phyloP scores from a whole-genome alignment of 2,797 vertebrate species.

The Pipistrellus pygmaeus region DNA sequence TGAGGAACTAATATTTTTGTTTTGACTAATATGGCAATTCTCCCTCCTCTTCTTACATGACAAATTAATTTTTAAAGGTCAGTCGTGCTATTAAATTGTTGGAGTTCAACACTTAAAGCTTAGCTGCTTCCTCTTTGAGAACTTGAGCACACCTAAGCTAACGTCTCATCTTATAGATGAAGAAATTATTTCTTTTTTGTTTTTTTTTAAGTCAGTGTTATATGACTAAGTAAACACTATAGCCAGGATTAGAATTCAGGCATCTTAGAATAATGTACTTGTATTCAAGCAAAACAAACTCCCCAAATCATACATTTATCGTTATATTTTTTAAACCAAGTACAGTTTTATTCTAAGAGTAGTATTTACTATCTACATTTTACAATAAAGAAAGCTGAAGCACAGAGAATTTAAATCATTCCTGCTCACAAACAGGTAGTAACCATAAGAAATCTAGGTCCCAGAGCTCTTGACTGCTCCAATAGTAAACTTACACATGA shows the following conservation, averaged over 20 bases:
- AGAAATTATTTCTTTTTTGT: background rate
- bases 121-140: background rate
- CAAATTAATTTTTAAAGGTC: conserved; percentile 32
- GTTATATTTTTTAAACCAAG: background rate
- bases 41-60: background rate
- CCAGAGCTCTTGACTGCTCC: background rate
- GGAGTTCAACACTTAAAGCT: conserved; percentile 35
- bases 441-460: background rate
- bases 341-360: conserved; percentile 22
- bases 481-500: background rate
- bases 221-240: background rate
- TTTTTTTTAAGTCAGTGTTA: background rate
- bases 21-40: conserved; percentile 21
- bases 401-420: conserved; percentile 42
- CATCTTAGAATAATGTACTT: conserved; percentile 11
- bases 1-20: conserved; percentile 24
- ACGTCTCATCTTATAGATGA: background rate
- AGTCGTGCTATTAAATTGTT: background rate
- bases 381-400: conserved; percentile 34
- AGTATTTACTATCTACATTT: conserved; percentile 41
- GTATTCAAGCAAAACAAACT: conserved; percentile 29
- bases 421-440: conserved; percentile 17
- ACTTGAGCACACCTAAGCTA: background rate
- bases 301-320: background rate
- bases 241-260: conserved; percentile 31